Conservation (phyloP, 2,113 vertebrate genomes). For the Mustela lutreola region DNA sequence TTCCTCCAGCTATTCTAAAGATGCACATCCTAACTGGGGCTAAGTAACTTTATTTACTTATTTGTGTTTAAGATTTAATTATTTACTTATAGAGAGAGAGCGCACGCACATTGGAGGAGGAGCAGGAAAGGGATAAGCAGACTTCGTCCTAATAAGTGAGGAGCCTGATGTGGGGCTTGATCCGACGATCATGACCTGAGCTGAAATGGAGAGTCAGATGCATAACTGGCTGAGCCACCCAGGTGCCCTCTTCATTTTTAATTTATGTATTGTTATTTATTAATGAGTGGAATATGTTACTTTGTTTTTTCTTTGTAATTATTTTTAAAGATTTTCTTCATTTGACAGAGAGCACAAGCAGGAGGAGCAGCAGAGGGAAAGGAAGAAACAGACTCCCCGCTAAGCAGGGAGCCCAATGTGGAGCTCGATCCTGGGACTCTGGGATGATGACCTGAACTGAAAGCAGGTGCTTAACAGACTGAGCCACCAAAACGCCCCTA, state of each 20-base stretch:
- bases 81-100: not conserved
- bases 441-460: not conserved
- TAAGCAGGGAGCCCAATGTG: not conserved
- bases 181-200: not conserved
- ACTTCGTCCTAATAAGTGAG: not conserved
- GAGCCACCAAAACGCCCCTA: not conserved
- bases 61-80: not conserved
- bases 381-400: not conserved
- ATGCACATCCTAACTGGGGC: not conserved
- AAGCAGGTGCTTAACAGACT: not conserved
- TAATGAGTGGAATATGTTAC: not conserved
- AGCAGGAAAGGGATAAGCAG: not conserved
- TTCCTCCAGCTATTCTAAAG: not conserved
- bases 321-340: not conserved
- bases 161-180: not conserved
- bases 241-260: not conserved
- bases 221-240: not conserved
- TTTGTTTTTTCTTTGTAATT: not conserved
- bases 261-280: not conserved
- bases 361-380: not conserved
- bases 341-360: not conserved
- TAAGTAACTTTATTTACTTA: not conserved
- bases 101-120: not conserved
- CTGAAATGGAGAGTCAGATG: not conserved
- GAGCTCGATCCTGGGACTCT: not conserved